Evolutionary conservation across 2,888 invertebrate species (phyloP), one percentile per base, ranked within the genome.

Genomic region (Antheraea assamensis): DNA sequence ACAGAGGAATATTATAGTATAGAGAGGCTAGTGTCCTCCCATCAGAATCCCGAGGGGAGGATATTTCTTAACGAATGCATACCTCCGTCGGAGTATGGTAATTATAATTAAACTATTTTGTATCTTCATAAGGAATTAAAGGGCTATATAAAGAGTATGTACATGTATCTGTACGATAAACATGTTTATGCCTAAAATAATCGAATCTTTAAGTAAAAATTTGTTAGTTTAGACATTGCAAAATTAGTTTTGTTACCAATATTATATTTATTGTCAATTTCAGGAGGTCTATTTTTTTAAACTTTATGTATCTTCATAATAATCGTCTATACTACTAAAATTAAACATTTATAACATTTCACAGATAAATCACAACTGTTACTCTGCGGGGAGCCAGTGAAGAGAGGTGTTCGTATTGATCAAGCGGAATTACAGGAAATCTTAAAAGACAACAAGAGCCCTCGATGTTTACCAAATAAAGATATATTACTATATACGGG

Each of bases 81-180:
- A 86, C 98, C 97, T 31, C 97, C 98, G 17, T 98, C 98, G 0
- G 98, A 98, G 95, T 98, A 97, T 92, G 98, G 98, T 97, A 91
- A 88, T 55, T 72, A 72, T 49, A 47, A 30, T 70, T 61, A 5
- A 3, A 17, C 42, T 42, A 42, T 13, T 42, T 42, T 35, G 35
- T 49, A 19, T 49, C n/a, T 21, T 47, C 30, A 21, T 52, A 52
- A 52, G 21, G 5, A 21, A 70, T 47, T n/a, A 13, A 42, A 70
- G n/a, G 5, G 35, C n/a, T 21, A 31, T 42, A 31, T n/a, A 31
- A 15, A n/a, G n/a, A n/a, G n/a, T n/a, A n/a, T n/a, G n/a, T n/a
- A n/a, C n/a, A n/a, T n/a, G n/a, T n/a, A n/a, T n/a, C n/a, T n/a
- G n/a, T n/a, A n/a, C n/a, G n/a, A n/a, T n/a, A n/a, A n/a, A n/a